Evolutionary conservation across 2,113 vertebrate species (phyloP), one percentile per base, ranked within the genome.

Genomic region (Panthera tigris): DNA sequence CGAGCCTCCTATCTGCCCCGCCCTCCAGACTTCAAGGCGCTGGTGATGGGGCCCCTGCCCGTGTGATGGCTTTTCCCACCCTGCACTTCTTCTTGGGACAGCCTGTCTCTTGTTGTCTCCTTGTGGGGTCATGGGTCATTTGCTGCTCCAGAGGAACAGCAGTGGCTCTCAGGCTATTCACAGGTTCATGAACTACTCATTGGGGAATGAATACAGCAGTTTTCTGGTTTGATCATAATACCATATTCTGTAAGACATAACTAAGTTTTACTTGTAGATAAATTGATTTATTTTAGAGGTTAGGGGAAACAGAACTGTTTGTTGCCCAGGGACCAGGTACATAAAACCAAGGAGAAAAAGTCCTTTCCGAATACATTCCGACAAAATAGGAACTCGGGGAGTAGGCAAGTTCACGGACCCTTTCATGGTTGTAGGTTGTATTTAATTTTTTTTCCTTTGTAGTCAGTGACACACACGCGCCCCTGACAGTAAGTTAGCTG

Each of bases 271-370:
- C 21, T 95, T 15, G 4, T 65, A 52, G 63, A 61, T 85, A 80
- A 82, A 52, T 78, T 65, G 11, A 39, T 71, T 92, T 92, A n/a
- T 90, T 96, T 93, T 96, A 93, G 97, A 94, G 81, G 89, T 95
- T 79, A 84, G 68, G 68, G 39, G 29, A 50, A 81, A 25, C 27
- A 82, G 36, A 93, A 76, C 52, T 74, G 25, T 76, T 15, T 86
- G 2, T 36, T 80, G 16, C 1, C 41, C 66, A 78, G 76, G 14
- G 19, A 1, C 15, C 3, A 1, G 50, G 12, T 89, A 23, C 65
- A 3, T 83, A 74, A 92, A 79, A 50, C 55, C 31, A 85, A n/a
- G 61, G 57, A 66, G 45, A 74, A 41, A 95, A 68, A 79, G 33
- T n/a, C 27, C 48, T 94, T 90, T 65, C 50, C 33, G 41, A 50